Conservation (phyloP, 92 coral and sea anemone genomes). For the Umimayanthus chanpuru region DNA sequence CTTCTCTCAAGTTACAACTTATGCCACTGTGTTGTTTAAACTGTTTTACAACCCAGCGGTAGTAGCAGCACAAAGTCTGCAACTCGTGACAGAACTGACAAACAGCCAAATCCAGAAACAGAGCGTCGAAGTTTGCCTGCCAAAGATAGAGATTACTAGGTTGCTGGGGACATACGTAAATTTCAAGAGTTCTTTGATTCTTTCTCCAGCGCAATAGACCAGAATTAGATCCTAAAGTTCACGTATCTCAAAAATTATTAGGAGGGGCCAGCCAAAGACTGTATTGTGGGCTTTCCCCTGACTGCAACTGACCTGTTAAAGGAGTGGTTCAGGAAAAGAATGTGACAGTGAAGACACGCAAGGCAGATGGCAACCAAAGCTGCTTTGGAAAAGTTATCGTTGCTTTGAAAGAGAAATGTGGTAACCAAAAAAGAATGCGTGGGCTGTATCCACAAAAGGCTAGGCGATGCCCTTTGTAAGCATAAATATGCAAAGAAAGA, state of each 20-base stretch:
- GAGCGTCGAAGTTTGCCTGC: conserved; percentile 47
- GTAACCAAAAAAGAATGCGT: too few species aligned
- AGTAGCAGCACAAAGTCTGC: background rate
- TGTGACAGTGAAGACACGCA: too few species aligned
- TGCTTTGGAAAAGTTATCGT: too few species aligned
- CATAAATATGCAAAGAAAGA: too few species aligned
- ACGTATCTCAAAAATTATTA: conserved; percentile 48
- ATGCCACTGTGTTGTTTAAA: too few species aligned
- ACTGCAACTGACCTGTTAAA: conserved; percentile 17
- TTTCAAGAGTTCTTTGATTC: conserved; percentile 66
- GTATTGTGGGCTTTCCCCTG: conserved; percentile 51
- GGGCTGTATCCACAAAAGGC: too few species aligned
- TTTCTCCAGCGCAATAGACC: conserved; percentile 48
- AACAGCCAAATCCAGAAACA: conserved; percentile 9
- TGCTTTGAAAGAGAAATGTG: too few species aligned
- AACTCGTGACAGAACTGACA: conserved; percentile 5
- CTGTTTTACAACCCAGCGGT: background rate
- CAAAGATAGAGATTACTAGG: conserved; percentile 47
- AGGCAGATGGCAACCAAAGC: too few species aligned
- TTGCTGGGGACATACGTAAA: conserved; percentile 49
- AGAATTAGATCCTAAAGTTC: conserved; percentile 55
- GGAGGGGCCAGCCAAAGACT: conserved; percentile 47
- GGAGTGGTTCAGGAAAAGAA: too few species aligned
- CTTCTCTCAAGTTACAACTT: too few species aligned
- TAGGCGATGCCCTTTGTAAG: too few species aligned